phyloP scores from a whole-genome alignment of 2,113 vertebrate species.

The Nestor notabilis region DNA sequence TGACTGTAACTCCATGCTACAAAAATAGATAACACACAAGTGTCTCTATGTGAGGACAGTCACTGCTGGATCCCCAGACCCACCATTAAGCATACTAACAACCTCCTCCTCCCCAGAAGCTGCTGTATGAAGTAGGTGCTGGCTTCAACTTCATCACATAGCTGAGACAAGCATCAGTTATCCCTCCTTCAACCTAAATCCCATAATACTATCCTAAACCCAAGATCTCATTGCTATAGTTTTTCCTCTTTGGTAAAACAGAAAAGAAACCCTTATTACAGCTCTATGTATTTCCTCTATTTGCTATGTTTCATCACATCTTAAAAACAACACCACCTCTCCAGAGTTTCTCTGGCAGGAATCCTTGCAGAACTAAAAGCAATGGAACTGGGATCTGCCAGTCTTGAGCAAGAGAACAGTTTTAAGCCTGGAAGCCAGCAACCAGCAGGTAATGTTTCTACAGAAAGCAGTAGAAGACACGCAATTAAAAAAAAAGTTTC shows the following conservation, averaged over 20 bases:
- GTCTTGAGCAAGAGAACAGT: neutral
- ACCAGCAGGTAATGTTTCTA: neutral
- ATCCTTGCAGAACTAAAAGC: neutral
- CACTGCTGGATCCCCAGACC: neutral
- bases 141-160: neutral
- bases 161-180: neutral
- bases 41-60: neutral
- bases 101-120: neutral
- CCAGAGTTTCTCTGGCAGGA: neutral
- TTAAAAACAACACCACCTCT: neutral
- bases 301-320: neutral
- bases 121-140: neutral
- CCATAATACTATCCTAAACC: neutral
- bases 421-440: neutral
- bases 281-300: neutral
- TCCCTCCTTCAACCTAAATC: neutral
- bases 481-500: accelerated
- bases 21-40: neutral
- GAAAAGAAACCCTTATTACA: accelerated
- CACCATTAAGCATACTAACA: accelerated
- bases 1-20: neutral
- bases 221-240: neutral
- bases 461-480: neutral
- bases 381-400: neutral
- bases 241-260: neutral